A percentile compares a stretch with the other conserved stretches of the same genome.
Conservation (phyloP, 1,140 invertebrate species). For the Diprion similis region DNA sequence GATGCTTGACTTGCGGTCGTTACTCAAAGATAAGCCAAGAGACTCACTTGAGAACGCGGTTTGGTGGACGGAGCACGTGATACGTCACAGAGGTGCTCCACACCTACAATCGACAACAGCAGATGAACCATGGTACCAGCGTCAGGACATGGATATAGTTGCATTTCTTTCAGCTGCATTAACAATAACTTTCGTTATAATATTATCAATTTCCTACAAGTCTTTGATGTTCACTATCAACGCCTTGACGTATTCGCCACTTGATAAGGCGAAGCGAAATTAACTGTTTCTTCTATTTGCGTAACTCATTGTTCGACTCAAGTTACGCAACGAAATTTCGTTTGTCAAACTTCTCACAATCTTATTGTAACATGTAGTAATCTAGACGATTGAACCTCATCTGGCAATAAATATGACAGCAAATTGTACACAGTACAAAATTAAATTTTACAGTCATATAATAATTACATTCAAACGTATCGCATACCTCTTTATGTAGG, state of each 20-base stretch:
- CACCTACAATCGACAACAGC: constrained; percentile 46
- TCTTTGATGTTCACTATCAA: background rate
- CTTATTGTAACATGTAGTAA: no score
- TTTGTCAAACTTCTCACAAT: no score
- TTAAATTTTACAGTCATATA: no score
- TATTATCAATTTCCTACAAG: background rate
- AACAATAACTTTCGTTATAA: background rate
- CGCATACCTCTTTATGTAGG: no score
- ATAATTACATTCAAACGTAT: no score
- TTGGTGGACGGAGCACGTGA: constrained; percentile 63
- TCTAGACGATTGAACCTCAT: no score
- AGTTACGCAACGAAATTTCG: no score
- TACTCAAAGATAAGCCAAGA: constrained; percentile 45
- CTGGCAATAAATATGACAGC: no score
- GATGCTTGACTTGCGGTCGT: constrained; percentile 32
- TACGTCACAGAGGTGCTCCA: constrained; percentile 53
- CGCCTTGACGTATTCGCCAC: background rate
- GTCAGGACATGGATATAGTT: constrained; percentile 58
- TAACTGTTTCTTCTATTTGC: no score
- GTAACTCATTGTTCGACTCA: no score
- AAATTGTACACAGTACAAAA: no score
- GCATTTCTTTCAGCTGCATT: constrained; percentile 33
- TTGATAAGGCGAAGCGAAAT: background rate
- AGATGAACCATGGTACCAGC: constrained; percentile 56
- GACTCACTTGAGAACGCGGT: constrained; percentile 51